Conservation (phyloP, 2,113 vertebrate species). For the Bostrychus sinensis region DNA sequence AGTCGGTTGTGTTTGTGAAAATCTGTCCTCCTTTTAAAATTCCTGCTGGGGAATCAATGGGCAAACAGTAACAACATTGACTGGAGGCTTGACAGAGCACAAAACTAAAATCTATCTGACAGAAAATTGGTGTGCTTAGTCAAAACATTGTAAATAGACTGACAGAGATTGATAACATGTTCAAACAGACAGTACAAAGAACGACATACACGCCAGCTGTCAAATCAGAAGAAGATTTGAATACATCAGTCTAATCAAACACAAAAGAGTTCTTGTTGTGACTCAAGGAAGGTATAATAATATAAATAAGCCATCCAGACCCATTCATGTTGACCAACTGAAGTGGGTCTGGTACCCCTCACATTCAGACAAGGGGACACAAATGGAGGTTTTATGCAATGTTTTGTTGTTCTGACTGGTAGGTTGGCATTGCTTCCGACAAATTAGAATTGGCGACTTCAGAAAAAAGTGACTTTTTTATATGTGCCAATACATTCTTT, state of each 20-base stretch:
- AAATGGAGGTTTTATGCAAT: no score
- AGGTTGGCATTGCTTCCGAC: no score
- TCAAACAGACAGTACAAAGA: constrained; percentile 36
- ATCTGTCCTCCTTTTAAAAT: constrained; percentile 18
- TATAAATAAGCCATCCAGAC: no score
- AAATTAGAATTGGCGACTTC: no score
- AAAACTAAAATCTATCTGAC: constrained; percentile 40
- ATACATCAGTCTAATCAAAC: no score
- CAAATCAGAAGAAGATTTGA: background rate
- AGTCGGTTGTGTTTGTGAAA: constrained; percentile 21
- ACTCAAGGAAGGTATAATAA: background rate
- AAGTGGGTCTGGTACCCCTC: no score
- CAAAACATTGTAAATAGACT: constrained; percentile 45
- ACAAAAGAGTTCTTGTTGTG: background rate
- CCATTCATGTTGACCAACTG: no score
- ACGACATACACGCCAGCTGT: constrained; percentile 29
- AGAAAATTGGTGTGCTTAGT: constrained; percentile 59
- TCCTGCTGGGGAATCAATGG: constrained; percentile 5
- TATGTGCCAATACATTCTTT: no score
- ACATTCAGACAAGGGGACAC: no score
- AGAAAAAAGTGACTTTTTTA: no score
- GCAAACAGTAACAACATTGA: constrained; percentile 11
- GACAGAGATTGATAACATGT: constrained; percentile 25
- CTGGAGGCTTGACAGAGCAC: constrained; percentile 21
- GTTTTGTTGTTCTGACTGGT: no score